Evolutionary conservation across 2,888 invertebrate species (phyloP), one percentile per base, ranked within the genome.

Genomic region (Pseudococcus jackbeardsleyi): DNA sequence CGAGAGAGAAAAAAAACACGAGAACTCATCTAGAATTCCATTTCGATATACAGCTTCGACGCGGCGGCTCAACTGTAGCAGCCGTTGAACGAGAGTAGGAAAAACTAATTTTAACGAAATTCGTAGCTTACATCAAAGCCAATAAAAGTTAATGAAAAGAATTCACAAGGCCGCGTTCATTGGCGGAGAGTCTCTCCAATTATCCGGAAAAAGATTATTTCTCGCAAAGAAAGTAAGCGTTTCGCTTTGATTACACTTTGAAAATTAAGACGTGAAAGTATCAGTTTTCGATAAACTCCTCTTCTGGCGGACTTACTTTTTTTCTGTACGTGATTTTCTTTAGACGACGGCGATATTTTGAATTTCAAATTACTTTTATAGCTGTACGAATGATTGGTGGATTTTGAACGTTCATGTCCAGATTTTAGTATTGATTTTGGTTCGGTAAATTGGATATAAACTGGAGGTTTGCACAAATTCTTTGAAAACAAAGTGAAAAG

Each of bases 71-170:
- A 15, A 17, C 50, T 22, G 68, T 68, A 68, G 68, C 17, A 17
- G 17, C 12, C 12, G 50, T 50, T 50, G 50, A 17, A 50, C 50
- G 50, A 50, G 50, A 85, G 50, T 15, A 85, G 54, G 48, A 54
- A 59, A 85, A 85, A 85, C 85, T 85, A 85, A 85, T 85, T 85
- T 85, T 26, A 85, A 59, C 85, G 85, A 39, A 85, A 85, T 85
- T 85, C 85, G 26, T 33, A 17, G 17, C 50, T 50, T 85, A 85
- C 39, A 39, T 64, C 85, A 59, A 59, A 85, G 85, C 59, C 85
- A 85, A 85, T 85, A 85, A 85, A 85, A 85, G 85, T 85, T 85
- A 85, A 85, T 85, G 85, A 85, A 85, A 85, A 85, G 85, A 85
- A 39, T 39, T 85, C 85, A 59, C 26, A 9, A 64, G 85, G 50